phyloP scores from a whole-genome alignment of 1,140 invertebrate species.

The Cyphomyrmex costatus region DNA sequence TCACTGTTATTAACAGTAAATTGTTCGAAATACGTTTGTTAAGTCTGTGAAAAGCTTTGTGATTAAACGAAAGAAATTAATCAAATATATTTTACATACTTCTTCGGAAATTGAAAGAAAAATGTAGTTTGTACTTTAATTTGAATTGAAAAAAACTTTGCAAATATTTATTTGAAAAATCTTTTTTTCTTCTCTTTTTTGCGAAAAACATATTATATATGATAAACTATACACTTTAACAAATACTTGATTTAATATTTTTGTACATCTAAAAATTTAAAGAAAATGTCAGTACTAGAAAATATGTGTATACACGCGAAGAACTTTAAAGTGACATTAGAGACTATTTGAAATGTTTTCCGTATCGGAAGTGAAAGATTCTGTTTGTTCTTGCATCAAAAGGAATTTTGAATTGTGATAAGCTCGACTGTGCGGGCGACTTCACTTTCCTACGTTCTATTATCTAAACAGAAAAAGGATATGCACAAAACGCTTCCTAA shows the following conservation, averaged over 20 bases:
- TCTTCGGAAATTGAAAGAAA: not conserved
- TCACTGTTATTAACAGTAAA: not conserved
- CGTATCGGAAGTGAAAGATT: slow-evolving; percentile 2
- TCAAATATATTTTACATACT: not conserved
- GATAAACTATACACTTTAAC: not conserved
- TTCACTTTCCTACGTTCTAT: slow-evolving; percentile 44
- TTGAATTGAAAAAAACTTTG: not conserved
- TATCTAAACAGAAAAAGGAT: slow-evolving; percentile 52
- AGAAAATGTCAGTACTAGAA: not conserved
- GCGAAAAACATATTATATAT: no score
- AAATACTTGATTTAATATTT: not conserved
- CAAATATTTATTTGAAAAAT: slow-evolving; percentile 19
- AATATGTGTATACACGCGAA: not conserved
- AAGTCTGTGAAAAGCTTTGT: not conserved
- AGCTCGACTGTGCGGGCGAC: slow-evolving; percentile 14
- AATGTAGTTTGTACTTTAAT: not conserved
- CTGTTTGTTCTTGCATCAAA: slow-evolving; percentile 36
- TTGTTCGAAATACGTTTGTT: not conserved
- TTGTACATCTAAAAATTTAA: not conserved
- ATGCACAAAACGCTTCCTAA: not conserved
- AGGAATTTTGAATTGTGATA: slow-evolving; percentile 55
- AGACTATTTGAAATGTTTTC: slow-evolving; percentile 5
- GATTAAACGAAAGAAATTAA: not conserved
- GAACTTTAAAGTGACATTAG: not conserved
- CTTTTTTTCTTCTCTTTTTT: not conserved